Conservation (phyloP, 2,888 invertebrate species). For the Lithodes maja region DNA sequence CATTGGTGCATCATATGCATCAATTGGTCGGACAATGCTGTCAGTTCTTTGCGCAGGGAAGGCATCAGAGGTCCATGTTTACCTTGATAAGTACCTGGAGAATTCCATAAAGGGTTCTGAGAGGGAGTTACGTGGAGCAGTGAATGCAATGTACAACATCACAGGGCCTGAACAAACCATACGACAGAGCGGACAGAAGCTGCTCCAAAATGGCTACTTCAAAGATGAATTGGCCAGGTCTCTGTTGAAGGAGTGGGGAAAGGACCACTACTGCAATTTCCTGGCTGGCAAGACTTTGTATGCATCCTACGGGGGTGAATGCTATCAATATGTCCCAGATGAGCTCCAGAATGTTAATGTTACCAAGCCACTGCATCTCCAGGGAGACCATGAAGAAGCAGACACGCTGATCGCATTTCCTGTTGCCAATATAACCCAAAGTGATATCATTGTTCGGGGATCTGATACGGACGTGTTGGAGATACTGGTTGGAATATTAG, state of each 20-base stretch:
- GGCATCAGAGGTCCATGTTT: conserved; percentile 8
- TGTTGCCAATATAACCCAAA: not conserved
- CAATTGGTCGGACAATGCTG: not conserved
- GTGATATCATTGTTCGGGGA: not conserved
- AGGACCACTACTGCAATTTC: conserved; percentile 7
- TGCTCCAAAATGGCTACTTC: not conserved
- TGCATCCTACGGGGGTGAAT: conserved; percentile 22
- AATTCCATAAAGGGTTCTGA: not conserved
- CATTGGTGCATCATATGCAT: not conserved
- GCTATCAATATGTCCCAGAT: conserved; percentile 26
- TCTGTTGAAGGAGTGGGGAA: conserved; percentile 1
- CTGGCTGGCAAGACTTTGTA: not conserved
- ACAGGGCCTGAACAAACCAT: conserved; percentile 27
- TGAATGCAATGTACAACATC: not conserved
- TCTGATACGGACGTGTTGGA: conserved; percentile 26
- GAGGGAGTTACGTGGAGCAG: not conserved
- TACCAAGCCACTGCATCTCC: conserved; percentile 24
- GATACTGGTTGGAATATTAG: conserved; percentile 9
- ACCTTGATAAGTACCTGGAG: conserved; percentile 17
- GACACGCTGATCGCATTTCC: conserved; percentile 34
- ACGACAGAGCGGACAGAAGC: conserved; percentile 12
- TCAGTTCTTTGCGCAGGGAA: not conserved
- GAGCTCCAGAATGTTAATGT: not conserved
- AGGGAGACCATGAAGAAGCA: conserved; percentile 37
- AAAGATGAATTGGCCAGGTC: not conserved